Conservation (phyloP, 2,113 vertebrate species). For the Festucalex cinctus region DNA sequence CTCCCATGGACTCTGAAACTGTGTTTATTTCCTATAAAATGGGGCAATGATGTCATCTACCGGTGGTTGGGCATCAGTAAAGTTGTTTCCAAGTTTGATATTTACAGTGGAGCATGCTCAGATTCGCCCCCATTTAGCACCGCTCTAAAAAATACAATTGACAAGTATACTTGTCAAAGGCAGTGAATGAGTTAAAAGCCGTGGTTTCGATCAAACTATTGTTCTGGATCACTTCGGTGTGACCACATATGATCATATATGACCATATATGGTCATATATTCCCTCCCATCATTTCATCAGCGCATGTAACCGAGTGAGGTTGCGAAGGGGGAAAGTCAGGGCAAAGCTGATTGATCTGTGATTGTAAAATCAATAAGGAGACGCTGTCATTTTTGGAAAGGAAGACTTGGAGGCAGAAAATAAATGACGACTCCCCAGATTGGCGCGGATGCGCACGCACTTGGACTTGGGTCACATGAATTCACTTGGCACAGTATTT, state of each 20-base stretch:
- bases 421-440: constrained; percentile 98
- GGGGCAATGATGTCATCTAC: no score
- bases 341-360: constrained; percentile 98
- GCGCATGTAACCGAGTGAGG: constrained; percentile 34
- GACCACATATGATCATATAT: not conserved
- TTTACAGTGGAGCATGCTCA: no score
- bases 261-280: constrained; percentile 19
- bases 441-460: constrained; percentile 47
- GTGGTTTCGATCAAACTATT: not conserved
- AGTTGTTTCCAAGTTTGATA: no score
- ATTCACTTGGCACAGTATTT: constrained; percentile 88
- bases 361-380: constrained; percentile 98
- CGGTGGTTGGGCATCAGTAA: no score
- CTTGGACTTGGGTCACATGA: constrained; percentile 77
- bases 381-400: constrained; percentile 99
- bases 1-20: no score
- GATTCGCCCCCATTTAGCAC: no score
- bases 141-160: no score
- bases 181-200: no score
- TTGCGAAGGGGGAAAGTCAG: constrained; percentile 74
- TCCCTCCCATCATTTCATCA: constrained; percentile 47
- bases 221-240: not conserved
- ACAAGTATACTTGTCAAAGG: no score
- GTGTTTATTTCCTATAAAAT: no score
- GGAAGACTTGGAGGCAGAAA: constrained; percentile 92